Evolutionary conservation across 2,888 invertebrate species (phyloP).

Genomic region (Cryptocephalus primarius): DNA sequence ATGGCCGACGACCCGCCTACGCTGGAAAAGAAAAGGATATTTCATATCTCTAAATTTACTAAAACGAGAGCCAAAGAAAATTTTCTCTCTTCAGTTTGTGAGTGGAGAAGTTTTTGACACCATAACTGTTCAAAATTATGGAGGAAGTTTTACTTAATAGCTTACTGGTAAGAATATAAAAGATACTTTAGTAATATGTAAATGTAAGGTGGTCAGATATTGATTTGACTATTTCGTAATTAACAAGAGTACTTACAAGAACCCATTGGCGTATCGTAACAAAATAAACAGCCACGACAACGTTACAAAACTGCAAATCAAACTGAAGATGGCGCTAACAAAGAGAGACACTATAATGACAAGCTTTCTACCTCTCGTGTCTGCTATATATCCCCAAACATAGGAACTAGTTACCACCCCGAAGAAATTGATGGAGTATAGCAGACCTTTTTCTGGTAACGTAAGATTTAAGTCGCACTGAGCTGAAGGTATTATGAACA

Average conservation of each 20-base stretch:
- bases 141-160: too few species aligned
- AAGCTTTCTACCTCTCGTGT: conserved; percentile 42
- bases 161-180: too few species aligned
- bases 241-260: conserved; percentile 34
- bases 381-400: conserved; percentile 48
- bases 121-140: too few species aligned
- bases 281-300: conserved; percentile 42
- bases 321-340: conserved; percentile 37
- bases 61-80: too few species aligned
- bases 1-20: conserved; percentile 40
- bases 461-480: conserved; percentile 56
- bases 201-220: too few species aligned
- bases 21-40: conserved; percentile 15
- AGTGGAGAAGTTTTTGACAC: too few species aligned
- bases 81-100: too few species aligned
- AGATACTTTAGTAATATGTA: too few species aligned
- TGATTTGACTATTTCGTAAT: not conserved
- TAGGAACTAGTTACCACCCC: conserved; percentile 48
- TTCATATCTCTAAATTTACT: not conserved
- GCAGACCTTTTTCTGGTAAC: conserved; percentile 48
- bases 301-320: conserved; percentile 42
- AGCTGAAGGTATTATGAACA: conserved; percentile 54
- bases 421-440: conserved; percentile 54
- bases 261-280: conserved; percentile 42
- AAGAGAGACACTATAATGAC: conserved; percentile 40